Evolutionary conservation across 2,797 vertebrate species (phyloP).

Genomic region (Scleropages formosus): DNA sequence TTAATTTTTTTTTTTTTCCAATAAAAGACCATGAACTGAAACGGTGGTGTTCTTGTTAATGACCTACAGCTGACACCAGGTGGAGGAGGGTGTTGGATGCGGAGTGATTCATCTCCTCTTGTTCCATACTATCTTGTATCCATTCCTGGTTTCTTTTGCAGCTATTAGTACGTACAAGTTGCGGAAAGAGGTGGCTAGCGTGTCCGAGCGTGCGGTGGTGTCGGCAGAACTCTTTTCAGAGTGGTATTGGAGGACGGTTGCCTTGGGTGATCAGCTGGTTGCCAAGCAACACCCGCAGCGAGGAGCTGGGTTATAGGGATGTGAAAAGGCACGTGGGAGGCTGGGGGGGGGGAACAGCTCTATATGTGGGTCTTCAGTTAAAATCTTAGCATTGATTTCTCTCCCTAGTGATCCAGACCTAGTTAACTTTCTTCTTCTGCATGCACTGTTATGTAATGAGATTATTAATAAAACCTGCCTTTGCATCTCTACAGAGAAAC

Average conservation of each 20-base stretch:
- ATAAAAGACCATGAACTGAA: conserved; percentile 87
- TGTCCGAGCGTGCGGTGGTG: not conserved
- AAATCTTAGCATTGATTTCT: conserved; percentile 32
- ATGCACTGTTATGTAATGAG: conserved; percentile 29
- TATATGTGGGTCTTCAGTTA: conserved; percentile 35
- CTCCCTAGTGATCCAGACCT: conserved; percentile 29
- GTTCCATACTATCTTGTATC: not conserved
- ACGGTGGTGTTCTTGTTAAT: conserved; percentile 23
- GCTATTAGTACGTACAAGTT: conserved; percentile 10
- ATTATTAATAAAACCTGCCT: conserved; percentile 4
- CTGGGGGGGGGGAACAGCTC: conserved; percentile 27
- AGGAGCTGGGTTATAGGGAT: conserved; percentile 40
- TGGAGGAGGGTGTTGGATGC: not conserved
- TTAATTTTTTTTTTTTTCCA: conserved; percentile 65
- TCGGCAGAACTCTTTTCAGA: conserved; percentile 4
- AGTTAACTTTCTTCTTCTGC: conserved; percentile 29
- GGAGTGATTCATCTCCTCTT: not conserved
- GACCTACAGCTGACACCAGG: too few relatives aligned
- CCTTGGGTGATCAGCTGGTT: conserved; percentile 43
- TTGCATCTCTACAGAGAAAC: not conserved
- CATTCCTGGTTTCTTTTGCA: not conserved
- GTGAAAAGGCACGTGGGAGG: conserved; percentile 46
- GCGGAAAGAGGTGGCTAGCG: conserved; percentile 8
- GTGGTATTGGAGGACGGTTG: conserved; percentile 32
- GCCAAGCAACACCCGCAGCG: conserved; percentile 43